Evolutionary conservation across 2,797 vertebrate species (phyloP), one percentile per base, ranked within the genome.

Genomic region (Gila robusta): DNA sequence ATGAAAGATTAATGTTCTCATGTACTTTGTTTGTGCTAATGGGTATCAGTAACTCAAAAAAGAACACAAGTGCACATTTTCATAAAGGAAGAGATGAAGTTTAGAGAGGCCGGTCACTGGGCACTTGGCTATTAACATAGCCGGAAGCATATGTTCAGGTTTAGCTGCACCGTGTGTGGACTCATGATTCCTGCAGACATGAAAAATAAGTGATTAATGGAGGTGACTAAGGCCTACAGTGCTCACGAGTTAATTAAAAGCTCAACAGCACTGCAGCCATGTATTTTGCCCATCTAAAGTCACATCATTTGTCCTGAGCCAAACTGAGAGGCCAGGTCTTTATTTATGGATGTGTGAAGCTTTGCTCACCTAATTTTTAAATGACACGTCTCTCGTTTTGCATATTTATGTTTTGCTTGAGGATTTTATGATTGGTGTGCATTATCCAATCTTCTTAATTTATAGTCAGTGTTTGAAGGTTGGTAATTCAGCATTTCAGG

Each of bases 211-310:
- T 94, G 92, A 95, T 93, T 91, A 91, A 93, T 90, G 88, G 88
- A 82, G 54, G 89, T 87, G 90, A 86, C 85, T 21, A 6, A 69
- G 85, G 90, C 85, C 89, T 73, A 49, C 84, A 88, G 89, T 87
- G 91, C 78, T 76, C 35, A 35, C 77, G 28, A 89, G 87, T 94
- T 94, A 89, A 95, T 95, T 94, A 94, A 94, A 94, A 89, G 72
- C 82, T 91, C 66, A 82, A 82, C 89, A 79, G 83, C 81, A 76
- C 88, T 82, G 80, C 85, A 39, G 28, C 74, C 16, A 64, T 88
- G 35, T 76, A 81, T 76, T 73, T 81, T 89, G 89, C 92, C 89
- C 41, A 81, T 83, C 86, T 82, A 86, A 89, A 91, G 28, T 89
- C 69, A 83, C 83, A 87, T 83, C 73, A 85, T 89, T 90, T 88